phyloP scores from a whole-genome alignment of 1,140 invertebrate genomes.

The Ctenoplectra terminalis region DNA sequence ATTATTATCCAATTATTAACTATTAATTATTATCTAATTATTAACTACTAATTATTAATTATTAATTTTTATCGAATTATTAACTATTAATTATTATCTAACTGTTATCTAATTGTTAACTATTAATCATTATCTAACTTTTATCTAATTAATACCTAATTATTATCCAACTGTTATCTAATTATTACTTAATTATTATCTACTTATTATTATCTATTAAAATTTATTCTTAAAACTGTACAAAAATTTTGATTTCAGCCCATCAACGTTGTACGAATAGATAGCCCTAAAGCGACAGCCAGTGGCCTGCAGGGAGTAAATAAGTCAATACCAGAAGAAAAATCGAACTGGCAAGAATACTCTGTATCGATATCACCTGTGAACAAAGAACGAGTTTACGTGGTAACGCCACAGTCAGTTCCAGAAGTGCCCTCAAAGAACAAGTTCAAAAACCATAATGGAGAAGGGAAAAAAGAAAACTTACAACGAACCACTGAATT shows the following conservation, averaged over 20 bases:
- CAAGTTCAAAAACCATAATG: constrained; percentile 35
- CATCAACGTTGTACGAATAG: constrained; percentile 6
- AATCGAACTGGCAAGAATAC: constrained; percentile 84
- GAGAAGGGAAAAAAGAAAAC: background rate
- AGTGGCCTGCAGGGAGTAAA: background rate
- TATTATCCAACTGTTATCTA: no score
- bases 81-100: no score
- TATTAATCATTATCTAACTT: no score
- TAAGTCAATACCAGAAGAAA: background rate
- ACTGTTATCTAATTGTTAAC: no score
- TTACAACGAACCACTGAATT: background rate
- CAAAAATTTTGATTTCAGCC: background rate
- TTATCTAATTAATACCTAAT: no score
- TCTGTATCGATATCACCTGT: constrained; percentile 88
- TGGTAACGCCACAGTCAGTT: constrained; percentile 88
- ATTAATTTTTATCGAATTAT: no score
- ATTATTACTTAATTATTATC: background rate
- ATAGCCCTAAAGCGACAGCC: background rate
- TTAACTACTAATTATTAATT: no score
- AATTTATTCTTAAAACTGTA: background rate
- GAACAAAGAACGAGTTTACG: constrained; percentile 90
- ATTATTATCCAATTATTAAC: no score
- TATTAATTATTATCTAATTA: no score
- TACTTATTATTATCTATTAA: background rate
- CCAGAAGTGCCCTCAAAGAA: constrained; percentile 17